Percentiles rank a stretch among this genome's conserved stretches.
phyloP scores from a whole-genome alignment of 2,797 vertebrate genomes.

The Monodelphis domestica region DNA sequence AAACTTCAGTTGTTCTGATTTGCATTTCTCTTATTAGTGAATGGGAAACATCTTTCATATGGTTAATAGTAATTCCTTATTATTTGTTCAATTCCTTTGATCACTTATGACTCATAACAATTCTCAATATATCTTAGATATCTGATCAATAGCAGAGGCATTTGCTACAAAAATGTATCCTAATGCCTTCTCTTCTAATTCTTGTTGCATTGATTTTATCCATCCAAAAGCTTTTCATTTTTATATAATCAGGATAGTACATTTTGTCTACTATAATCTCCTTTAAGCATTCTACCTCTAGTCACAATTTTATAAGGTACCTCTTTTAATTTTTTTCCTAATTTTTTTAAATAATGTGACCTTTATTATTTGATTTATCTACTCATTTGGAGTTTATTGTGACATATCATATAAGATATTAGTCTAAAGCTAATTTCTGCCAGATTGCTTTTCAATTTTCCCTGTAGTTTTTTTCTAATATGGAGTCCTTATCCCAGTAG shows the following conservation, averaged over 20 bases:
- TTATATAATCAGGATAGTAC: not conserved
- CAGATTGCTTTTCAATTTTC: not conserved
- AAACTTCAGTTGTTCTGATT: not conserved
- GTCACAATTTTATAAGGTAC: not conserved
- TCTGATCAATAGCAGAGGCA: not conserved
- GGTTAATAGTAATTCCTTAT: not conserved
- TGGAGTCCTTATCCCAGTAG: not conserved
- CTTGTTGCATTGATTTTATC: not conserved
- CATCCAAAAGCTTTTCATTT: not conserved
- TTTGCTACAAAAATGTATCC: not conserved
- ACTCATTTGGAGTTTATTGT: not conserved
- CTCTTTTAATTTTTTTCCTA: not conserved
- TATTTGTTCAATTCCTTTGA: not conserved
- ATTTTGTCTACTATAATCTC: not conserved
- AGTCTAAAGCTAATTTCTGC: not conserved
- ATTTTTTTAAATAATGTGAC: not conserved
- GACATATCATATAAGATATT: not conserved
- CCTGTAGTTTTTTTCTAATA: not conserved
- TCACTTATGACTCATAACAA: not conserved
- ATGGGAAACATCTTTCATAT: not conserved
- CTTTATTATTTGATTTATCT: not conserved
- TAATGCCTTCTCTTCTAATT: not conserved
- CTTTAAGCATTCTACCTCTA: not conserved
- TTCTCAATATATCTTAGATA: not conserved
- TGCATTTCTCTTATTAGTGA: not conserved